These are phyloP conservation scores for Chiloscyllium punctatum DNA, from an alignment of 2,797 vertebrate species.

Conservation along the genomic window DNA sequence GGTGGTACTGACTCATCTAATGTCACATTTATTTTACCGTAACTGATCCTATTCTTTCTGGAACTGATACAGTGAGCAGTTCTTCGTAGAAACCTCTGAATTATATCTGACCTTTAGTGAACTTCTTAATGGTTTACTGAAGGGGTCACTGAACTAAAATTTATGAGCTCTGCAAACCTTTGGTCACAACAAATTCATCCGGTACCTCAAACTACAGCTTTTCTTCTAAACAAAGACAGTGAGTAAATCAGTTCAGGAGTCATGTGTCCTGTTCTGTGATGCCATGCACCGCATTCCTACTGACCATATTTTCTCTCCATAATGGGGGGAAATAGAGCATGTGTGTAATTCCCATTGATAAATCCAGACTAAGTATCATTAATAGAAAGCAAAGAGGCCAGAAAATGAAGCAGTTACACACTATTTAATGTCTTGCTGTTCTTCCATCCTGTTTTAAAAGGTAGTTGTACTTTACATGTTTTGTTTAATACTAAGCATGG, in stretches of 20 bases:
- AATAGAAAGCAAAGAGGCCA: background rate
- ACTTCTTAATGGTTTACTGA: background rate
- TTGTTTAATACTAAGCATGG: background rate
- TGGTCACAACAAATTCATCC: background rate
- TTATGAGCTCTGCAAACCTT: background rate
- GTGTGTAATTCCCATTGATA: conserved; percentile 6
- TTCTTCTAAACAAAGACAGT: background rate
- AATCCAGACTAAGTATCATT: background rate
- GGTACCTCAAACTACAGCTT: background rate
- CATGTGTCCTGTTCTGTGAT: background rate
- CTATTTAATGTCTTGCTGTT: background rate
- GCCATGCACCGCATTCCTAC: background rate
- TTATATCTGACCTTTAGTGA: background rate
- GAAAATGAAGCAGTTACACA: background rate
- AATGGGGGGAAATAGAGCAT: background rate
- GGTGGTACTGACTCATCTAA: background rate
- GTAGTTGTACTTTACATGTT: background rate
- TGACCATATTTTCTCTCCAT: background rate
- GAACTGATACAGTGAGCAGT: background rate
- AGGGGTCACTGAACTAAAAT: conserved; percentile 3
- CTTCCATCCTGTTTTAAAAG: background rate
- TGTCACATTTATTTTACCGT: background rate
- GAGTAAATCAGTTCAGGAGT: conserved; percentile 21
- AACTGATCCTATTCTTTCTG: background rate
- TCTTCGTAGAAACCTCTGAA: background rate